These are phyloP conservation scores for Pristionchus mayeri DNA, from an alignment of 2,888 invertebrate genomes.

Conservation along the genomic window DNA sequence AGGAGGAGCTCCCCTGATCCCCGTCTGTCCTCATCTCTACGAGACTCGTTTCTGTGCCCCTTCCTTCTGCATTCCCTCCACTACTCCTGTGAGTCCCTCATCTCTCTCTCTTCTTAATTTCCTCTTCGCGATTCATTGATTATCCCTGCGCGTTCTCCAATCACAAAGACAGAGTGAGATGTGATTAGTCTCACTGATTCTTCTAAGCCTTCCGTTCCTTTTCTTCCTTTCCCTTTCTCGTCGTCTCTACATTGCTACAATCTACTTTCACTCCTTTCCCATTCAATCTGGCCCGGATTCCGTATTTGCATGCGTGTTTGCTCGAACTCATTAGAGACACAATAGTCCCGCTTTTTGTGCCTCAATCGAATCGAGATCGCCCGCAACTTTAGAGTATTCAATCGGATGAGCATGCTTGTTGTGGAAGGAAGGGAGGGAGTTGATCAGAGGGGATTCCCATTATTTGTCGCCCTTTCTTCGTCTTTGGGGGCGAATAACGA, in stretches of 20 bases:
- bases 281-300: conserved; percentile 21
- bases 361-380: neutral
- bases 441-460: conserved; percentile 16
- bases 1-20: conserved; percentile 48
- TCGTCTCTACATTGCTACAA: neutral
- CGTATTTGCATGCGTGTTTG: conserved; percentile 37
- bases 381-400: neutral
- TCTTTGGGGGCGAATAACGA: neutral
- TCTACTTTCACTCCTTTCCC: conserved; percentile 22
- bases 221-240: neutral
- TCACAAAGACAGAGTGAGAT: neutral
- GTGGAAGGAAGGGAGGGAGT: too few species aligned
- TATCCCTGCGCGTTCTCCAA: neutral
- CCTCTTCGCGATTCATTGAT: conserved; percentile 9
- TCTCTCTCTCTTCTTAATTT: neutral
- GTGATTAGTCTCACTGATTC: neutral
- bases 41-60: conserved; percentile 50
- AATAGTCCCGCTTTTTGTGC: conserved; percentile 18
- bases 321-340: conserved; percentile 43
- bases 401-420: neutral
- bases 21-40: conserved; percentile 48
- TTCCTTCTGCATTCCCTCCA: neutral
- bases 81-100: neutral
- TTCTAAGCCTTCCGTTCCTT: conserved; percentile 34
- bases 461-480: neutral